Conservation (phyloP, 2,113 vertebrate genomes). For the Enhydra lutris region DNA sequence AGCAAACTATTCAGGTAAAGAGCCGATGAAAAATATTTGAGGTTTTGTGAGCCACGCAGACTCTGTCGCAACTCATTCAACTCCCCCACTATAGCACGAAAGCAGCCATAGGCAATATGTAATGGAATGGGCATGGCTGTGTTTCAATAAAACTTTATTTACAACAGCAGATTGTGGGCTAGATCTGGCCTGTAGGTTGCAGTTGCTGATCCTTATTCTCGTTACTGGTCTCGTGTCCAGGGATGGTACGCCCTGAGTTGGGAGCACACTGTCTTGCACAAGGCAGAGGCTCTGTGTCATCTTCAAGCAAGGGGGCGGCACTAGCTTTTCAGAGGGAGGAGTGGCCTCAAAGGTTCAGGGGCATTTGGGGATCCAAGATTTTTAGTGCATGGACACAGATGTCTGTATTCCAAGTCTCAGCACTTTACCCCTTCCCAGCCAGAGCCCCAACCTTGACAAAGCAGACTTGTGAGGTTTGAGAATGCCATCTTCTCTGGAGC, state of each 20-base stretch:
- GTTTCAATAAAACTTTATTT: neutral
- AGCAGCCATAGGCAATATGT: neutral
- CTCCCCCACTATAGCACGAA: neutral
- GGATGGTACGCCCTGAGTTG: neutral
- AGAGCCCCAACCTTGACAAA: neutral
- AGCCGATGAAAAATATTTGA: neutral
- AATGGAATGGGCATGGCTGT: neutral
- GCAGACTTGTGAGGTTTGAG: neutral
- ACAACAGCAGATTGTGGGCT: neutral
- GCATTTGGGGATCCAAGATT: neutral
- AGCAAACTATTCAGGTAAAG: neutral
- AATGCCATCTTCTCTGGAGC: neutral
- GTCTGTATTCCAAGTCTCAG: neutral
- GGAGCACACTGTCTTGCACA: neutral
- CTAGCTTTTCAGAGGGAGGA: neutral
- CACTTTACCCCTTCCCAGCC: neutral
- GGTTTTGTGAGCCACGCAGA: neutral
- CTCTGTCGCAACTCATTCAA: neutral
- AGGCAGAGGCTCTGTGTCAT: neutral
- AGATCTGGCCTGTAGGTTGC: neutral
- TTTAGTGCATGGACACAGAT: neutral
- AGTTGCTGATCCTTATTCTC: neutral
- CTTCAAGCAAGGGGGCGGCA: neutral
- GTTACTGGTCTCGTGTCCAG: neutral
- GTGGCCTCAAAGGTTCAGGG: neutral